phyloP scores from a whole-genome alignment of 2,113 vertebrate species.

The Jacana jacana region DNA sequence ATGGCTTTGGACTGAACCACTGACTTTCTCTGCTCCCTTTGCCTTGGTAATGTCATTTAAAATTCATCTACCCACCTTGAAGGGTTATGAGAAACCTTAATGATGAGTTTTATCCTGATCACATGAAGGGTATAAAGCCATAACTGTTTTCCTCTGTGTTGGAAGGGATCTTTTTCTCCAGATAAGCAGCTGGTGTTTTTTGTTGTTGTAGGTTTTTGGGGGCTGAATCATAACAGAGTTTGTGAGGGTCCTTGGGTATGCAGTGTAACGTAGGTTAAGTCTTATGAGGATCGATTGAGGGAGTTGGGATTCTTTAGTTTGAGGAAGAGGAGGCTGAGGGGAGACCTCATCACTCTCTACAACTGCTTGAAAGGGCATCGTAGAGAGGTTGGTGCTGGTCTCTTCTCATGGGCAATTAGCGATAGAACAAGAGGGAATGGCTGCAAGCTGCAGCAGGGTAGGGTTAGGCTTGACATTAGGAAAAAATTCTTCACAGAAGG shows the following conservation, averaged over 20 bases:
- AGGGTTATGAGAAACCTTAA: background rate
- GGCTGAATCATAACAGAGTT: background rate
- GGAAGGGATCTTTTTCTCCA: background rate
- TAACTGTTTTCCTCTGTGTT: background rate
- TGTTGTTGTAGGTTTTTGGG: background rate
- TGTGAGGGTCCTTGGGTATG: background rate
- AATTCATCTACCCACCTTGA: too few relatives aligned
- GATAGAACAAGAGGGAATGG: too few relatives aligned
- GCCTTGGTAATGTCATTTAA: background rate
- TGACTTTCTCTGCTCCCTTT: background rate
- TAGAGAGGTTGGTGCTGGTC: too few relatives aligned
- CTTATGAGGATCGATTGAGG: too few relatives aligned
- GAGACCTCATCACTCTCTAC: too few relatives aligned
- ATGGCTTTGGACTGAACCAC: background rate
- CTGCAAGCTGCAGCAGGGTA: too few relatives aligned
- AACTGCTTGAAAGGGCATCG: too few relatives aligned
- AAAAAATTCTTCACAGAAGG: too few relatives aligned
- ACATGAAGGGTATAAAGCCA: background rate
- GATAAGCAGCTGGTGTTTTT: background rate
- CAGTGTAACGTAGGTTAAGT: rapidly evolving
- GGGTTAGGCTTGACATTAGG: too few relatives aligned
- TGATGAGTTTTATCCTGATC: background rate
- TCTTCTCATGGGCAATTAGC: too few relatives aligned
- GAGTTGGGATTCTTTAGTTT: too few relatives aligned
- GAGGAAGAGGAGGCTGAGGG: too few relatives aligned